Evolutionary conservation across 2,888 invertebrate species (phyloP), one percentile per base, ranked within the genome.

Genomic region (Amiota minor): DNA sequence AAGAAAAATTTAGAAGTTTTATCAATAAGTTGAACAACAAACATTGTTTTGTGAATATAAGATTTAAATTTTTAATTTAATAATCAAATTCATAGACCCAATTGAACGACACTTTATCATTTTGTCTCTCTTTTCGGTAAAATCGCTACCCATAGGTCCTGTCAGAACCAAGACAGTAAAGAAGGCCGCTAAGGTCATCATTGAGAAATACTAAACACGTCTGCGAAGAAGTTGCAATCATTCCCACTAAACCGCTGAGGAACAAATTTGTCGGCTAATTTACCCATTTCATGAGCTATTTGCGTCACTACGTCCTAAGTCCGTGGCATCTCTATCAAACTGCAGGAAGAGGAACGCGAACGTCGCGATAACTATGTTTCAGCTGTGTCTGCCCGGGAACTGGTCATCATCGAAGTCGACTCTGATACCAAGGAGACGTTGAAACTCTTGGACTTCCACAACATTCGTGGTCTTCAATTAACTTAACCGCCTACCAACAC

Each of bases 221-320:
- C 92, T 99, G 86, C 90, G 99, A 99, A 90, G 99, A 99, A 93
- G 98, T 99, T 78, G 99, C 99, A 74, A 97, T 99, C 86, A 98
- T 99, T 90, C 99, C 99, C 45, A 98, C 97, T 84, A 99, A 99
- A 91, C 96, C 97, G 73, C 93, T 99, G 80, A 94, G 98, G 83
- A 99, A 99, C 91, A 98, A 98, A 91, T 98, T 99, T 89, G 99
- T 99, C 89, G 99, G 97, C 81, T 99, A 98, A 91, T 97, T 99
- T 76, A 99, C 99, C 77, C 99, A 99, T 92, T 93, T 99, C 91
- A 99, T 99, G 99, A 98, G 98, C 89, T 94, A 99, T 87, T 95
- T 99, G 82, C 95, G 98, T 87, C 96, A 97, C 90, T 98, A n/a
- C n/a, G n/a, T n/a, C 98, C 20, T 98, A 99, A 90, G 98, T 99